A percentile compares a stretch with the other conserved stretches of the same genome.
These are phyloP conservation scores for Muricea muricata DNA, from an alignment of 92 coral and sea anemone genomes.

Conservation along the genomic window DNA sequence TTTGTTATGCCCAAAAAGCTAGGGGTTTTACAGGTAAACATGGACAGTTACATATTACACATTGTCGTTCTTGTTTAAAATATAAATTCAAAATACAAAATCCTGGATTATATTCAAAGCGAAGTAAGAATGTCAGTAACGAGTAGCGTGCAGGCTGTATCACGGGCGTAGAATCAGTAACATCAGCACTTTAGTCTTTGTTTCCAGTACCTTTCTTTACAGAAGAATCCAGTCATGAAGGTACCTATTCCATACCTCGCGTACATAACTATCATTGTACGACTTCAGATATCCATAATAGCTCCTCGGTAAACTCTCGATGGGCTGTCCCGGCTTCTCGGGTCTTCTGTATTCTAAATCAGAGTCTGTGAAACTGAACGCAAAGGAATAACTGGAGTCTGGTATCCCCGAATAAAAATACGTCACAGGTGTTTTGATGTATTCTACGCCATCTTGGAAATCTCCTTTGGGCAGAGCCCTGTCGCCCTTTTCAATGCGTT, in stretches of 20 bases:
- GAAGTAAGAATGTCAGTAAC: too few species aligned
- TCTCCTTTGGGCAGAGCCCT: constrained; percentile 98
- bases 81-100: too few species aligned
- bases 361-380: constrained; percentile 95
- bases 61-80: too few species aligned
- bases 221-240: background rate
- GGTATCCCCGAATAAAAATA: constrained; percentile 90
- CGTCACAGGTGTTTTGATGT: constrained; percentile 82
- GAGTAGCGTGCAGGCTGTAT: too few species aligned
- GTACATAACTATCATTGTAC: constrained; percentile 77
- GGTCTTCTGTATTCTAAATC: constrained; percentile 87
- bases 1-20: too few species aligned
- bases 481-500: constrained; percentile 86
- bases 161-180: too few species aligned
- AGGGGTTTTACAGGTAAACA: too few species aligned
- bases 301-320: constrained; percentile 61
- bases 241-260: constrained; percentile 64
- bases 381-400: constrained; percentile 94
- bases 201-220: too few species aligned
- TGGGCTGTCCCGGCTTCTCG: constrained; percentile 58
- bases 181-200: too few species aligned
- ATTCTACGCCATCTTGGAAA: constrained; percentile 92
- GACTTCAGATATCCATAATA: constrained; percentile 81
- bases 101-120: too few species aligned
- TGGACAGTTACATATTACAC: too few species aligned